Evolutionary conservation across 2,888 invertebrate species (phyloP).

Genomic region (Scelioninae gen. 1): DNA sequence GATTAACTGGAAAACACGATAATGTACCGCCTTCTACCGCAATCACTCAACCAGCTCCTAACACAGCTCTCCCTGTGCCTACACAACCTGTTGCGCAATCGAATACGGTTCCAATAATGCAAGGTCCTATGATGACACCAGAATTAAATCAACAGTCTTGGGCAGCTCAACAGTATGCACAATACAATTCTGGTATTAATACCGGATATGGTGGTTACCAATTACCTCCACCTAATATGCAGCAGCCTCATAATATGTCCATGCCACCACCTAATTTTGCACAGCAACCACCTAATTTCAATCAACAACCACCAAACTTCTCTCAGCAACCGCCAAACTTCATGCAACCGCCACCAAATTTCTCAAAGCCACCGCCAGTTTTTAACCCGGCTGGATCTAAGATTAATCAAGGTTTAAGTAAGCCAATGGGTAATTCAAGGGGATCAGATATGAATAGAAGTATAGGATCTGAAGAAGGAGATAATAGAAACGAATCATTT

Average conservation of each 20-base stretch:
- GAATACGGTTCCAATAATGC: constrained; percentile 48
- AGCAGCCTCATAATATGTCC: constrained; percentile 58
- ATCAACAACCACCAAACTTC: constrained; percentile 69
- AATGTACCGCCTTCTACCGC: constrained; percentile 47
- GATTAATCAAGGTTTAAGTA: constrained; percentile 17
- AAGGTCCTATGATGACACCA: constrained; percentile 73
- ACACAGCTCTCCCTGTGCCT: constrained; percentile 28
- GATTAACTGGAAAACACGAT: constrained; percentile 80
- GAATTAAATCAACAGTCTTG: constrained; percentile 78
- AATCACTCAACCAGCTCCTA: constrained; percentile 30
- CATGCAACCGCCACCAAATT: constrained; percentile 71
- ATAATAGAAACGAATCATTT: constrained; percentile 37
- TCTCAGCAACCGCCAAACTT: constrained; percentile 65
- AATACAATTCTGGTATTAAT: constrained; percentile 78
- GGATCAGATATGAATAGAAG: constrained; percentile 4
- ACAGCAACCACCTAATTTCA: constrained; percentile 74
- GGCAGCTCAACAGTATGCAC: constrained; percentile 81
- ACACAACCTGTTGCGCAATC: constrained; percentile 57
- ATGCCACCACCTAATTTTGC: constrained; percentile 68
- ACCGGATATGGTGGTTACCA: constrained; percentile 65
- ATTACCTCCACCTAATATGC: constrained; percentile 69
- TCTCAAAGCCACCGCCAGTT: constrained; percentile 70
- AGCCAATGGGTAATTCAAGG: constrained; percentile 9
- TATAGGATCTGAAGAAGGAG: constrained; percentile 17
- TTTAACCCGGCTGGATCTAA: constrained; percentile 49